phyloP scores from a whole-genome alignment of 2,888 invertebrate species.

The Apodemia hepburni region DNA sequence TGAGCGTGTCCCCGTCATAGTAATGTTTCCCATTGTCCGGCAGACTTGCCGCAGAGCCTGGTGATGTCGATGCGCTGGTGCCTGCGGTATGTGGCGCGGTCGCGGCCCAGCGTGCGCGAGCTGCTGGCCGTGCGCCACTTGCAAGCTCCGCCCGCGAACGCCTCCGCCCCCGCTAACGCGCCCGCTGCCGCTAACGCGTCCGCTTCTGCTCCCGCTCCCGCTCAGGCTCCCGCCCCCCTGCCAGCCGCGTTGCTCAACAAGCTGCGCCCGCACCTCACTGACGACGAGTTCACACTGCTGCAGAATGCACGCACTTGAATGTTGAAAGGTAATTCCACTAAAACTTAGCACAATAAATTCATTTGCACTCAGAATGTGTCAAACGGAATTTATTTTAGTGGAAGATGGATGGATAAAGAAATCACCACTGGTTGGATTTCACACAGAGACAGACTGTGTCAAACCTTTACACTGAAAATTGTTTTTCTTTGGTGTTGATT shows the following conservation, averaged over 20 bases:
- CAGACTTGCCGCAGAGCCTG: slow-evolving; percentile 79
- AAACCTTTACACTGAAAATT: too few relatives aligned
- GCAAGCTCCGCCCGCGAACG: slow-evolving; percentile 33
- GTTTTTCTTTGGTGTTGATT: too few relatives aligned
- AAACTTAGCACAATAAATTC: too few relatives aligned
- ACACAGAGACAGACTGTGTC: too few relatives aligned
- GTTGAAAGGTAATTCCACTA: background rate
- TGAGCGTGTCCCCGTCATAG: too few relatives aligned
- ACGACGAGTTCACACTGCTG: slow-evolving; percentile 48
- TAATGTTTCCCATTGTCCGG: slow-evolving; percentile 19
- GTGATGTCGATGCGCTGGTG: slow-evolving; percentile 85
- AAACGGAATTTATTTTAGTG: background rate
- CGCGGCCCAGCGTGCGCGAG: slow-evolving; percentile 87
- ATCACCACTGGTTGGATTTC: too few relatives aligned
- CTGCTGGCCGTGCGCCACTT: slow-evolving; percentile 78
- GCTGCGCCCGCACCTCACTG: slow-evolving; percentile 44
- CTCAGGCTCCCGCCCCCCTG: slow-evolving; percentile 19
- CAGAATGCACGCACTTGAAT: slow-evolving; percentile 40
- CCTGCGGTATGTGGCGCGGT: slow-evolving; percentile 85
- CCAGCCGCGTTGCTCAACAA: slow-evolving; percentile 48
- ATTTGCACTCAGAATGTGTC: background rate
- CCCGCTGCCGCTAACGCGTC: slow-evolving; percentile 48
- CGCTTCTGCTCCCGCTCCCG: slow-evolving; percentile 31
- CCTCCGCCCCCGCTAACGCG: slow-evolving; percentile 35
- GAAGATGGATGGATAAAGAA: background rate